Evolutionary conservation across 2,888 invertebrate species (phyloP).

Genomic region (Tanypteryx hageni): DNA sequence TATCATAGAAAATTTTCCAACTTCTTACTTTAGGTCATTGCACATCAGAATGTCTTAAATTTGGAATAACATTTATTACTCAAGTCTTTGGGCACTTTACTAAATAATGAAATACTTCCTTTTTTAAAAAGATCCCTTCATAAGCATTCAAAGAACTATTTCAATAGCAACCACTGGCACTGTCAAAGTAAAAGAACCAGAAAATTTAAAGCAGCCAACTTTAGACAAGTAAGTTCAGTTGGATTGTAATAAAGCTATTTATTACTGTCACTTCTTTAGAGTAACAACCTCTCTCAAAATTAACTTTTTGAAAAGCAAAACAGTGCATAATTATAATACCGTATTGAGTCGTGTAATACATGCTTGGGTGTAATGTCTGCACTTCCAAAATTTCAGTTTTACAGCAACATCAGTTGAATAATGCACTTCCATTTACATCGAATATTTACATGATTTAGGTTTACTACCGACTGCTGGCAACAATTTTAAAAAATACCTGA

Average conservation of each 20-base stretch:
- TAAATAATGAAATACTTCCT: not conserved
- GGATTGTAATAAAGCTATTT: not conserved
- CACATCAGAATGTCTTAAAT: not conserved
- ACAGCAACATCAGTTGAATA: no score
- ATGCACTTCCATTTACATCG: no score
- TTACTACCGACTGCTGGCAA: no score
- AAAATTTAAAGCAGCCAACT: not conserved
- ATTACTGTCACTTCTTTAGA: not conserved
- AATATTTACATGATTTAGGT: no score
- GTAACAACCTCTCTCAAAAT: not conserved
- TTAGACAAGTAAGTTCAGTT: not conserved
- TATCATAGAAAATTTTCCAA: not conserved
- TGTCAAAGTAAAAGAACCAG: slow-evolving; percentile 15
- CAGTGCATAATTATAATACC: not conserved
- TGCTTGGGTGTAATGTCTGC: no score
- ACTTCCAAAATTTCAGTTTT: no score
- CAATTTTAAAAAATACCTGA: no score
- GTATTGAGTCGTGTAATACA: no score
- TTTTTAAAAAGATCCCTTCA: slow-evolving; percentile 1
- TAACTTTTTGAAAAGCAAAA: not conserved
- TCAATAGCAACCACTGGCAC: slow-evolving; percentile 28
- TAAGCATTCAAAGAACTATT: not conserved
- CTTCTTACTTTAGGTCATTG: not conserved
- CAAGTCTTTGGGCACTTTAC: not conserved
- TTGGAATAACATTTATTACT: not conserved